Base-by-base conservation (phyloP, 2,797 vertebrate species). In the Cercopithecus diana region DNA sequence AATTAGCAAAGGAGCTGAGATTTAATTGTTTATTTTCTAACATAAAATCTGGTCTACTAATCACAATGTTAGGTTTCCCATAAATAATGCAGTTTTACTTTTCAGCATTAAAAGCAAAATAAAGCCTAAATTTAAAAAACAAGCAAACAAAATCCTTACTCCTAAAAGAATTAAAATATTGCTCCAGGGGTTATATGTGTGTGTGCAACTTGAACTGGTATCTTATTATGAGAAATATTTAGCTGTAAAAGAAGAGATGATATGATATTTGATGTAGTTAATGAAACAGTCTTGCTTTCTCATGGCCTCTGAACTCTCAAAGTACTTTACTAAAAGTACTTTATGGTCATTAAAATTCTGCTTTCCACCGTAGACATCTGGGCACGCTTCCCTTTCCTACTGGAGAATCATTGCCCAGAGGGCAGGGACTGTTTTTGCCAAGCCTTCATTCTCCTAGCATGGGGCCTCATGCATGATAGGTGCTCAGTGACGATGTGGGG, bases 81-180 rank as follows among this genome's bases (percentile, higher is more conserved):
- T 45, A 91, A 73, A 58, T 64, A 92, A 67, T 48, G 17, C n/a
- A 73, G 70, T 45, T 30, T 84, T 95, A 67, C 5, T 73, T 85
- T 93, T n/a, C 17, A 48, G 15, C 33, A 36, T 52, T 91, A 58
- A 91, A 94, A 80, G 52, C 22, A 87, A 97, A 97, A 92, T 89
- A 70, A 95, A 90, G 19, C 39, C 13, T 48, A 75, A 72, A 52
- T 90, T 92, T 73, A 20, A 73, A 67, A 90, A 96, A 70, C 57
- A 75, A 89, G 92, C 13, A 43, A 55, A 52, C 33, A 57, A 84
- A 75, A 82, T 6, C 12, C 26, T 97, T 88, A 94, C 20, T 89
- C 85, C 30, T 58, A 61, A 43, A 82, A 57, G 17, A 90, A 9
- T 84, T 58, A 88, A 77, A 86, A 89, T 33, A 75, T 39, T 58